phyloP scores from a whole-genome alignment of 2,113 vertebrate genomes.

The Cryptomyrus ogoouensis region DNA sequence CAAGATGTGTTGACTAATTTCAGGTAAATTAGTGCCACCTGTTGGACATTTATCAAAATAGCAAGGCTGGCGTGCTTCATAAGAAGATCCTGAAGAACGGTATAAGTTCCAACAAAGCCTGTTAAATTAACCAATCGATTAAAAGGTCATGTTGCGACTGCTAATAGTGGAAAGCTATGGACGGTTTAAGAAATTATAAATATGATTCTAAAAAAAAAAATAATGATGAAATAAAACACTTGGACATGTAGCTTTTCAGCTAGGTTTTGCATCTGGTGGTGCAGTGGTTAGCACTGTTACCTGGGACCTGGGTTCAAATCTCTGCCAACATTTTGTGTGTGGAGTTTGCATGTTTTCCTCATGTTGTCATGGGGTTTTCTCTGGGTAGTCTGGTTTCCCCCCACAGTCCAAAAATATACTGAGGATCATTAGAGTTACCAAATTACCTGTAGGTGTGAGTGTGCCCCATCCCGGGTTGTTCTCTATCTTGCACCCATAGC shows the following conservation, averaged over 20 bases:
- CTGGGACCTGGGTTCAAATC: too few species aligned
- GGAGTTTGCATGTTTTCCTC: too few species aligned
- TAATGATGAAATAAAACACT: neutral
- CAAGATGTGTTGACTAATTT: neutral
- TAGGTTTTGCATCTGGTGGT: too few species aligned
- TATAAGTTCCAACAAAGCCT: neutral
- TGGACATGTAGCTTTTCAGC: neutral
- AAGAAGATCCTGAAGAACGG: neutral
- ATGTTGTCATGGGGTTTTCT: too few species aligned
- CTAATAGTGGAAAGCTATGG: neutral
- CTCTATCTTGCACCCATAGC: too few species aligned
- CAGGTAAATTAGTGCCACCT: slow-evolving; percentile 10
- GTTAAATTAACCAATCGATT: neutral
- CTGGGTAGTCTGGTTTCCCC: too few species aligned
- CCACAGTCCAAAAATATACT: too few species aligned
- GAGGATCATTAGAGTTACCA: too few species aligned
- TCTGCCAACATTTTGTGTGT: too few species aligned
- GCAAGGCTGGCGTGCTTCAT: neutral
- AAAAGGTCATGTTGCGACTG: neutral
- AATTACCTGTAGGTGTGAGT: too few species aligned
- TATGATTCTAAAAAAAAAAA: neutral
- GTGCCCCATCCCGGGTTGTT: too few species aligned
- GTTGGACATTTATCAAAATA: neutral
- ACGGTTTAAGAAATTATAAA: neutral
- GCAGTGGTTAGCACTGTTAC: too few species aligned